Percentiles rank a stretch among this genome's conserved stretches.
Conservation (phyloP, 2,113 vertebrate genomes). For the Paraplagusia blochii region DNA sequence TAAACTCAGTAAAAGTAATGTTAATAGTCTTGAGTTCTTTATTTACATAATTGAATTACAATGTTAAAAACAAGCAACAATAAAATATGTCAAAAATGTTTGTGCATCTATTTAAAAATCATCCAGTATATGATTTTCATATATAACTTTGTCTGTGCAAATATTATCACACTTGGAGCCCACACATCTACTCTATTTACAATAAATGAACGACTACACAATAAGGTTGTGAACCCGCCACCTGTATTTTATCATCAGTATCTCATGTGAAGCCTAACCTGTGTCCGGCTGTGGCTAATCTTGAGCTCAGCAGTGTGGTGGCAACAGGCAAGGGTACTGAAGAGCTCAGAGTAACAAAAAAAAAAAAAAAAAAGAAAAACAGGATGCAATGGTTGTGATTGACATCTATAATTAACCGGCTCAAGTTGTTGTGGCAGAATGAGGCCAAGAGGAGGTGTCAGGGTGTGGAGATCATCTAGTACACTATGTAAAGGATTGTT, state of each 20-base stretch:
- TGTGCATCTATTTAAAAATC: too few relatives aligned
- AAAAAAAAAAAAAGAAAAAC: neutral
- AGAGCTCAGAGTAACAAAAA: slow-evolving; percentile 46
- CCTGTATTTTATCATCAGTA: slow-evolving; percentile 19
- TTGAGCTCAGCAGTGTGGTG: slow-evolving; percentile 51
- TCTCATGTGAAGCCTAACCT: slow-evolving; percentile 36
- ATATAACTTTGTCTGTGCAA: too few relatives aligned
- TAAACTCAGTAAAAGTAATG: too few relatives aligned
- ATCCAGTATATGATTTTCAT: too few relatives aligned
- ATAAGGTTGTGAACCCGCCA: slow-evolving; percentile 24
- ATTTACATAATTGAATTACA: too few relatives aligned
- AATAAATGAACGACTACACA: slow-evolving; percentile 26
- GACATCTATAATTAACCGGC: slow-evolving; percentile 70
- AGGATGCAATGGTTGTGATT: slow-evolving; percentile 58
- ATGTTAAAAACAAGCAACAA: too few relatives aligned
- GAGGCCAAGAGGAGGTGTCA: slow-evolving; percentile 55
- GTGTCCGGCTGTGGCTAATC: slow-evolving; percentile 50
- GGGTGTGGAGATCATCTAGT: too few relatives aligned
- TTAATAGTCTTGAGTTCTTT: too few relatives aligned
- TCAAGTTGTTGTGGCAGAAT: slow-evolving; percentile 53
- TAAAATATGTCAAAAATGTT: too few relatives aligned
- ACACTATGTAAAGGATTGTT: too few relatives aligned
- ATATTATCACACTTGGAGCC: too few relatives aligned
- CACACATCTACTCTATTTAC: slow-evolving; percentile 26
- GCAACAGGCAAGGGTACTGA: slow-evolving; percentile 59